Percentiles rank a stretch among this genome's conserved stretches.
Evolutionary conservation across 2,888 invertebrate species (phyloP).

Genomic region (Erannis defoliaria): DNA sequence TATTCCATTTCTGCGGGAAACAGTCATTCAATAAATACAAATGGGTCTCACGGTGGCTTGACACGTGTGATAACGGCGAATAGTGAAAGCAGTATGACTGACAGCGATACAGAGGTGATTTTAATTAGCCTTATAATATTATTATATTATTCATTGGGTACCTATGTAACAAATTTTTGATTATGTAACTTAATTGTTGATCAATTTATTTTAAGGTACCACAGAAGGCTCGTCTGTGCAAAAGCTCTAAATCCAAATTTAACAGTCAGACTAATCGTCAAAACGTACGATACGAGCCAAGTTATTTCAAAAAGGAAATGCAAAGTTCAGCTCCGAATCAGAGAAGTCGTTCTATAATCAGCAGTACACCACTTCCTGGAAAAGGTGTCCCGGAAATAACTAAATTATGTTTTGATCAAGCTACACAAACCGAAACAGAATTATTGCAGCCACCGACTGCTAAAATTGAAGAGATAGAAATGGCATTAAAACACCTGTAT

Average conservation of each 20-base stretch:
- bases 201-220: constrained; percentile 20
- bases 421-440: constrained; percentile 60
- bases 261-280: constrained; percentile 23
- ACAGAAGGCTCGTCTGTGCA: constrained; percentile 21
- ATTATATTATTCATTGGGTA: constrained; percentile 3
- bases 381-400: constrained; percentile 37
- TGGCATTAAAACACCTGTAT: constrained; percentile 54
- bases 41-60: constrained; percentile 31
- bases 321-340: constrained; percentile 31
- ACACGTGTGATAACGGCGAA: constrained; percentile 45
- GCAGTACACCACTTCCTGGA: constrained; percentile 61
- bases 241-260: constrained; percentile 12
- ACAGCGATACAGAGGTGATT: constrained; percentile 53
- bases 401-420: constrained; percentile 58
- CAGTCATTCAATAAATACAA: constrained; percentile 27
- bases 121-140: neutral
- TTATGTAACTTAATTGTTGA: neutral
- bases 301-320: constrained; percentile 7
- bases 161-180: neutral
- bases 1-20: constrained; percentile 29
- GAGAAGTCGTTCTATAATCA: constrained; percentile 51
- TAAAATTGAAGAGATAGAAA: constrained; percentile 59
- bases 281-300: constrained; percentile 22
- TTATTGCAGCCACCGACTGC: constrained; percentile 41
- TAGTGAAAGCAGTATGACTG: constrained; percentile 50